phyloP scores from a whole-genome alignment of 2,888 invertebrate species.

The Mycalesis mineus region DNA sequence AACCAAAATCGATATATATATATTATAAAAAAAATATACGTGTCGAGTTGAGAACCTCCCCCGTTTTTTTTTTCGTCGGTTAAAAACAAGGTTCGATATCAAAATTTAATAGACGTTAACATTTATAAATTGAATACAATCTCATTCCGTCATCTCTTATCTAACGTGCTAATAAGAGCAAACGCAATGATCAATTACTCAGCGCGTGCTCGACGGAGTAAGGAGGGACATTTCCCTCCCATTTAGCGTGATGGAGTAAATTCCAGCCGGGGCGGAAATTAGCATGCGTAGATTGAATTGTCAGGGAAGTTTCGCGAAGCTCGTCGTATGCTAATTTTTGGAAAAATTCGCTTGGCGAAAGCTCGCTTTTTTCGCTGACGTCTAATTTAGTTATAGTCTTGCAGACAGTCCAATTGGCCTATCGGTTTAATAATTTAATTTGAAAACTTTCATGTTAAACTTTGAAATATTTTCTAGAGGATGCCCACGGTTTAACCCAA shows the following conservation, averaged over 20 bases:
- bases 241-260: slow-evolving; percentile 28
- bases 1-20: too few relatives aligned
- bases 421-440: too few relatives aligned
- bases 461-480: too few relatives aligned
- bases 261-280: slow-evolving; percentile 32
- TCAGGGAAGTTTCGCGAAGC: slow-evolving; percentile 36
- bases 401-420: background rate
- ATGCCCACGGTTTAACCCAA: too few relatives aligned
- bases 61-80: too few relatives aligned
- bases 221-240: slow-evolving; percentile 12
- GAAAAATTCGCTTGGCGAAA: too few relatives aligned
- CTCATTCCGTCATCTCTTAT: background rate
- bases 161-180: slow-evolving; percentile 1
- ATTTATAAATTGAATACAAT: too few relatives aligned
- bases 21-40: too few relatives aligned
- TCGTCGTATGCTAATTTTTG: slow-evolving; percentile 36
- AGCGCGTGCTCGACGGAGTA: slow-evolving; percentile 6
- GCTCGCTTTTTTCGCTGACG: slow-evolving; percentile 22
- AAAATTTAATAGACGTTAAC: too few relatives aligned
- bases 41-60: too few relatives aligned
- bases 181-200: slow-evolving; percentile 8
- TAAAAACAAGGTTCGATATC: too few relatives aligned
- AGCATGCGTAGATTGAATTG: slow-evolving; percentile 46
- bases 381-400: slow-evolving; percentile 25
- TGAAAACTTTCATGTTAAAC: too few relatives aligned